These are phyloP conservation scores for Psilopogon haemacephalus DNA, from an alignment of 2,113 vertebrate genomes.

Conservation along the genomic window DNA sequence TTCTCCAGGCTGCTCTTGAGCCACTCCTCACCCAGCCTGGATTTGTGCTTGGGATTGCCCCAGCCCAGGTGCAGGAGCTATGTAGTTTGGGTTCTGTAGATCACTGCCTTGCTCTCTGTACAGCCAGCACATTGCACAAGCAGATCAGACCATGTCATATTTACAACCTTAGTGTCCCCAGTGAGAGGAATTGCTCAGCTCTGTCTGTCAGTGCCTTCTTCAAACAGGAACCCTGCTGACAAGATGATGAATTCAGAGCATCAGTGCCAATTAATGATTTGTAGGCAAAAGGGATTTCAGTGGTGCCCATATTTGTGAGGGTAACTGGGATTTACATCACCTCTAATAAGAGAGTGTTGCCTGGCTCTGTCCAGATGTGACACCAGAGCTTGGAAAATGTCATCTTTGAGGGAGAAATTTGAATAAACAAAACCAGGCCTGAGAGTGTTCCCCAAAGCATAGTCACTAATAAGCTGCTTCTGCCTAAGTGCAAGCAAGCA, in stretches of 20 bases:
- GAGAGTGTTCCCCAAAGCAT: background rate
- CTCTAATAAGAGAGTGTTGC: conserved; percentile 12
- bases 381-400: conserved; percentile 31
- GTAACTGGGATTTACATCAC: conserved; percentile 39
- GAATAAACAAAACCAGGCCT: conserved; percentile 29
- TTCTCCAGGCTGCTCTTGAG: too few relatives aligned
- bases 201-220: conserved; percentile 43
- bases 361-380: conserved; percentile 5
- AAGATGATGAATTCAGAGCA: conserved; percentile 62
- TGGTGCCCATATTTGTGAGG: conserved; percentile 48
- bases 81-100: background rate
- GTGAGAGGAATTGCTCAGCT: conserved; percentile 10
- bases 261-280: conserved; percentile 59
- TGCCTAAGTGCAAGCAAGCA: background rate
- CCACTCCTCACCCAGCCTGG: too few relatives aligned
- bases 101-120: background rate
- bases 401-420: conserved; percentile 1
- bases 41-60: too few relatives aligned
- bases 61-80: background rate
- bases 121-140: background rate
- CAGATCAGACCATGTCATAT: conserved; percentile 43
- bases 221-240: conserved; percentile 54
- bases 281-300: conserved; percentile 59
- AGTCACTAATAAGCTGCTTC: background rate
- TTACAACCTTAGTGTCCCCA: background rate